Conservation (phyloP, 1,140 invertebrate genomes). For the Vanessa atalanta region DNA sequence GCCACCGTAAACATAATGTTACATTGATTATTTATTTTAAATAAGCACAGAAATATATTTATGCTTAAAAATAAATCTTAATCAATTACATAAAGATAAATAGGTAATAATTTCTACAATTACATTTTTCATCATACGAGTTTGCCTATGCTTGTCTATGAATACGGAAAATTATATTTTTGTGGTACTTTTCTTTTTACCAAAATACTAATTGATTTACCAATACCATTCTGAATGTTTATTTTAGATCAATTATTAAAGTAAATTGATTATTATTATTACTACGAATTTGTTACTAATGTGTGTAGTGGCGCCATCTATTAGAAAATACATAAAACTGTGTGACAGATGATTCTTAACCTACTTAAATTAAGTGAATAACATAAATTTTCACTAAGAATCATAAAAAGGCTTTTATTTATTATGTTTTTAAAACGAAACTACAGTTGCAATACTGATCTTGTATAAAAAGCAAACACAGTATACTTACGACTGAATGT, state of each 20-base stretch:
- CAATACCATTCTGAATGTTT: too few relatives aligned
- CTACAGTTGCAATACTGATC: background rate
- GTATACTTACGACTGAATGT: constrained; percentile 15
- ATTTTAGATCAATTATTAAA: too few relatives aligned
- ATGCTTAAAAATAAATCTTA: too few relatives aligned
- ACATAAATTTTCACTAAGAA: background rate
- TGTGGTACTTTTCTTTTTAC: too few relatives aligned
- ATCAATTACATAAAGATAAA: too few relatives aligned
- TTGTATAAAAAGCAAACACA: background rate
- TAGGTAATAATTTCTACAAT: too few relatives aligned
- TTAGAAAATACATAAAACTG: constrained; percentile 19
- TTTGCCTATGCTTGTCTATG: too few relatives aligned
- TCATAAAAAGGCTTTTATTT: background rate
- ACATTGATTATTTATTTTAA: background rate
- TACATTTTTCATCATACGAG: too few relatives aligned
- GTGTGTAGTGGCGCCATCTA: constrained; percentile 41
- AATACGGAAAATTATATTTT: too few relatives aligned
- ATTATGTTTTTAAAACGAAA: background rate
- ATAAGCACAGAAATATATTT: background rate
- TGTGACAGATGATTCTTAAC: constrained; percentile 37
- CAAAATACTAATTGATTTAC: too few relatives aligned
- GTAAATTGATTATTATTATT: too few relatives aligned
- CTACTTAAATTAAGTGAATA: background rate
- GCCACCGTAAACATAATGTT: background rate
- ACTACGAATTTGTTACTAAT: constrained; percentile 15